Conservation (phyloP, 2,888 invertebrate genomes). For the Melinaea menophilus region DNA sequence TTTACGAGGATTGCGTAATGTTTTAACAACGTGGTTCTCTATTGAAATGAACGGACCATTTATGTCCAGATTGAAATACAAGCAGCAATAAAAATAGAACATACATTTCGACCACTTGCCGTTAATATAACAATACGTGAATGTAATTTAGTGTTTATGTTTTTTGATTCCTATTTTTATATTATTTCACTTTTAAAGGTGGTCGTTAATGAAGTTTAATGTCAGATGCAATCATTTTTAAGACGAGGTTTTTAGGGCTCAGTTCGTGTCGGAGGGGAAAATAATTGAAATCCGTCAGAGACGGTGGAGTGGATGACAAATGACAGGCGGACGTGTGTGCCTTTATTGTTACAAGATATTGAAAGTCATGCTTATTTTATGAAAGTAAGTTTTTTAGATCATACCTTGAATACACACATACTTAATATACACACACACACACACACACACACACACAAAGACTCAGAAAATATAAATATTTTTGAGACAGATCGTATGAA, state of each 20-base stretch:
- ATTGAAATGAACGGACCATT: slow-evolving; percentile 29
- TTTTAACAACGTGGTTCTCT: slow-evolving; percentile 38
- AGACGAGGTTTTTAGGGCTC: slow-evolving; percentile 30
- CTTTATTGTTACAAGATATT: slow-evolving; percentile 29
- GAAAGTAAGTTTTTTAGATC: not conserved
- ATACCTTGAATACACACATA: no score
- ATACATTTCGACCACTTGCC: slow-evolving; percentile 22
- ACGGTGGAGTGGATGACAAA: slow-evolving; percentile 54
- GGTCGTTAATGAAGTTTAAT: slow-evolving; percentile 37
- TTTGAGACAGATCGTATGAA: no score
- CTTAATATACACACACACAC: no score
- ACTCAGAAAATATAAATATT: no score
- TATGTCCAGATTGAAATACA: slow-evolving; percentile 31
- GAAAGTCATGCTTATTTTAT: slow-evolving; percentile 22
- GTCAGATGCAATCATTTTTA: slow-evolving; percentile 19
- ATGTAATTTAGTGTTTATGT: not conserved
- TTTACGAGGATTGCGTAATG: slow-evolving; percentile 59
- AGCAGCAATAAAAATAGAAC: slow-evolving; percentile 26
- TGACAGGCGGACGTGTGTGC: slow-evolving; percentile 39
- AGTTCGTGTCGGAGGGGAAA: slow-evolving; percentile 22
- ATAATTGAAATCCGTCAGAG: slow-evolving; percentile 65
- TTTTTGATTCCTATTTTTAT: not conserved
- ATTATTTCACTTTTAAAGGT: not conserved
- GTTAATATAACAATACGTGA: slow-evolving; percentile 19
- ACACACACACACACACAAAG: no score